A percentile compares a stretch with the other conserved stretches of the same genome.
Evolutionary conservation across 1,140 invertebrate genomes (phyloP).

Genomic region (Scylla paramamosain): DNA sequence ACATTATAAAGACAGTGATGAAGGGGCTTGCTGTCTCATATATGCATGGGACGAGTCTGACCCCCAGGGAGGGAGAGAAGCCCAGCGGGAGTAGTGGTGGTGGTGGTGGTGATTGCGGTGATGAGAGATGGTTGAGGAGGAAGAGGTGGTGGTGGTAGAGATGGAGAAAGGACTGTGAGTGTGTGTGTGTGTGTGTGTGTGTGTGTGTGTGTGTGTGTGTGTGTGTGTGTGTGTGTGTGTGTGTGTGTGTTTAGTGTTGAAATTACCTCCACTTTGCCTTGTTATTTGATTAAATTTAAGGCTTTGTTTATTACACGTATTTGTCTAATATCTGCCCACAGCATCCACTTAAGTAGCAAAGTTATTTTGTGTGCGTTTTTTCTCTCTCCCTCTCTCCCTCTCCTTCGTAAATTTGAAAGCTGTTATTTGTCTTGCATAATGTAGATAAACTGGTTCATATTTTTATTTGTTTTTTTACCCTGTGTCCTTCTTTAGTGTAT

Average conservation of each 20-base stretch:
- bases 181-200: conserved; percentile 9
- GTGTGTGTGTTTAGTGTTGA: neutral
- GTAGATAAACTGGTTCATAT: neutral
- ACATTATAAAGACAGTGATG: conserved; percentile 23
- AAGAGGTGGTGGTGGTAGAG: neutral
- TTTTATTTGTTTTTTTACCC: neutral
- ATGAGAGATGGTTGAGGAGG: neutral
- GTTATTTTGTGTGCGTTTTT: no score
- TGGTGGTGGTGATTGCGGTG: neutral
- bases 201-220: conserved; percentile 11
- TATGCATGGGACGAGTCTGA: neutral
- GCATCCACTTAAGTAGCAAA: no score
- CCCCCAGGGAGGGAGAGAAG: neutral
- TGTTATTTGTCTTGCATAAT: neutral
- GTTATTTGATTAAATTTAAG: neutral
- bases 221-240: neutral
- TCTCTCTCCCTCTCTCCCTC: no score
- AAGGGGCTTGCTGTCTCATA: neutral
- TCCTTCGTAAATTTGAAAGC: no score
- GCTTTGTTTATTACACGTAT: neutral
- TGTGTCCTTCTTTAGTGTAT: no score
- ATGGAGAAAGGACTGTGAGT: neutral
- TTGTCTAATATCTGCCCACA: neutral
- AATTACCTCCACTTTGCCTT: neutral
- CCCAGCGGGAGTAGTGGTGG: neutral